Evolutionary conservation across 2,113 vertebrate genomes (phyloP).

Genomic region (Burhinus oedicnemus): DNA sequence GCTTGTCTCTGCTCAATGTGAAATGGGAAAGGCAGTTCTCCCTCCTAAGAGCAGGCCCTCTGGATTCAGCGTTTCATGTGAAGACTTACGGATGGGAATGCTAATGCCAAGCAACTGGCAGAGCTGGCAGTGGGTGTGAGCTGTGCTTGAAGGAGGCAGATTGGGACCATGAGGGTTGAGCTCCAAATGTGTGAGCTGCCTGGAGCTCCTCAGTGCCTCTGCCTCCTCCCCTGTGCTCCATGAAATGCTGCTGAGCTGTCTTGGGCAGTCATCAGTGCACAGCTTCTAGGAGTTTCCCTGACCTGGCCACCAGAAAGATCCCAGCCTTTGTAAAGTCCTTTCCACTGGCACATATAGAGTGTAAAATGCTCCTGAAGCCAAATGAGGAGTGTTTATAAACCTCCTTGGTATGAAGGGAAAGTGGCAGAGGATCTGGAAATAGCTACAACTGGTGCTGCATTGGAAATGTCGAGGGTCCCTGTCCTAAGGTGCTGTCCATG

Average conservation of each 20-base stretch:
- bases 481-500: not conserved
- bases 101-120: not conserved
- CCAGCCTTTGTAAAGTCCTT: not conserved
- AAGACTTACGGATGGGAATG: not conserved
- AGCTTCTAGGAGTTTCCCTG: not conserved
- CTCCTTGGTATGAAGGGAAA: fast-evolving
- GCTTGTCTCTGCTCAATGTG: not conserved
- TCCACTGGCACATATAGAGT: not conserved
- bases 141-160: not conserved
- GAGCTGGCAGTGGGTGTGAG: not conserved
- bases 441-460: not conserved
- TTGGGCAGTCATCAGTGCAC: not conserved
- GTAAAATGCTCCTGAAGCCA: not conserved
- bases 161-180: not conserved
- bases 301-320: not conserved
- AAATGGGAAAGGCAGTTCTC: not conserved
- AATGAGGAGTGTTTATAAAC: not conserved
- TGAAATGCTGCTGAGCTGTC: fast-evolving
- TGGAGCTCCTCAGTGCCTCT: not conserved
- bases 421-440: not conserved
- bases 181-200: not conserved
- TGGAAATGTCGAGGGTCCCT: not conserved
- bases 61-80: not conserved
- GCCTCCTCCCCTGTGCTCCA: not conserved
- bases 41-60: not conserved